phyloP scores from a whole-genome alignment of 1,140 invertebrate genomes.

The Drosophila erecta region DNA sequence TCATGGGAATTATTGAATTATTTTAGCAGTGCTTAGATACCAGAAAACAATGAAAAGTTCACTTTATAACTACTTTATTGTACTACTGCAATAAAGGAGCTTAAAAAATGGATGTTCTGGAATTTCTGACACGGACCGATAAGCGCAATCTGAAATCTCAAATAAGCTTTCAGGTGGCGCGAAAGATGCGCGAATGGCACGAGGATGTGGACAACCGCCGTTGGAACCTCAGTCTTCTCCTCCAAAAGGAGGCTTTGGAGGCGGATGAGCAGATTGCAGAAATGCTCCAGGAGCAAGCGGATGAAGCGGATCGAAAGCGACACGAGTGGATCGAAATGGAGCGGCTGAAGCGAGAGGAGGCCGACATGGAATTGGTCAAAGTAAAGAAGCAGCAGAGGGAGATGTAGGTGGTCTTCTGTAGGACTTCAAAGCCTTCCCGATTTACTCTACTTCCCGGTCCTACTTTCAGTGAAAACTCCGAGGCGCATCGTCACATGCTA shows the following conservation, averaged over 20 bases:
- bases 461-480: slow-evolving; percentile 58
- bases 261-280: slow-evolving; percentile 44
- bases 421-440: not conserved
- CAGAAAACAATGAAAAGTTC: not conserved
- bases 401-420: slow-evolving; percentile 34
- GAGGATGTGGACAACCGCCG: slow-evolving; percentile 51
- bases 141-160: slow-evolving; percentile 61
- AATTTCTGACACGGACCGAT: slow-evolving; percentile 59
- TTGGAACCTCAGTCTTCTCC: slow-evolving; percentile 26
- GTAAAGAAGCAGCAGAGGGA: slow-evolving; percentile 61
- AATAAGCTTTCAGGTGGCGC: slow-evolving; percentile 52
- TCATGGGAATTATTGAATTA: too few species aligned
- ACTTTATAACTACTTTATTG: too few species aligned
- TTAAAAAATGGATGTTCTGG: slow-evolving; percentile 32
- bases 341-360: slow-evolving; percentile 40
- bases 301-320: slow-evolving; percentile 42
- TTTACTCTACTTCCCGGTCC: too few species aligned
- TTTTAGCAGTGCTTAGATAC: slow-evolving; percentile 2
- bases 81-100: not conserved
- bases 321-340: slow-evolving; percentile 63
- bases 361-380: slow-evolving; percentile 52
- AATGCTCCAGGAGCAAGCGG: slow-evolving; percentile 21
- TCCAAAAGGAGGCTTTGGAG: slow-evolving; percentile 42
- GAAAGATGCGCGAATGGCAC: slow-evolving; percentile 39
- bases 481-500: slow-evolving; percentile 62